Conservation (phyloP, 1,140 invertebrate species). For the Drosophila biarmipes region DNA sequence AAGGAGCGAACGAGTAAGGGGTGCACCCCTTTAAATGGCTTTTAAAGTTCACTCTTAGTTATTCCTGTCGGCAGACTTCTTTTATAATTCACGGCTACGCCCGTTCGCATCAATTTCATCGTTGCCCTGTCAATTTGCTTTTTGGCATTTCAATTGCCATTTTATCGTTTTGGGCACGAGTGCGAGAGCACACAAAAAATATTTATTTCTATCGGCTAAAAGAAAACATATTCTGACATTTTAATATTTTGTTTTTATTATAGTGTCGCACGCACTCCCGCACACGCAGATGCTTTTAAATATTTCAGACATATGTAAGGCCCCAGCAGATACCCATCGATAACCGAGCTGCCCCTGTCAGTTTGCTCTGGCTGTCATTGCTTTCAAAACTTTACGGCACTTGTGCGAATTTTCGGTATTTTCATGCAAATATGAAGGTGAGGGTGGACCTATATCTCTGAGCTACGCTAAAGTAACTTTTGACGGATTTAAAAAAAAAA, state of each 20-base stretch:
- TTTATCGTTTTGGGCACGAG: conserved; percentile 21
- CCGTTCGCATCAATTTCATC: conserved; percentile 15
- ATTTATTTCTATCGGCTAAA: conserved; percentile 31
- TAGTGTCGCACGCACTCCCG: conserved; percentile 3
- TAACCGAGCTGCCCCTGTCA: conserved; percentile 19
- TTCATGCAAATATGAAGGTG: conserved; percentile 53
- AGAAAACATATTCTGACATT: conserved; percentile 33
- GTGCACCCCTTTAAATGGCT: not conserved
- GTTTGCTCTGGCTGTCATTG: conserved; percentile 44
- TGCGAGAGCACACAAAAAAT: conserved; percentile 2
- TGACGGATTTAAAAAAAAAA: too few species aligned
- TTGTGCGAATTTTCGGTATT: conserved; percentile 49
- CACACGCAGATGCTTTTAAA: conserved; percentile 34
- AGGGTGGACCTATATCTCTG: not conserved
- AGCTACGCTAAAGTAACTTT: too few species aligned
- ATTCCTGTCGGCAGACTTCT: not conserved
- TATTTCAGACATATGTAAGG: conserved; percentile 45
- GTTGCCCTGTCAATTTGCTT: conserved; percentile 21
- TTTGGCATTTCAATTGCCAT: conserved; percentile 26
- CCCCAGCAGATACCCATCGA: conserved; percentile 31
- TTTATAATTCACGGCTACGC: conserved; percentile 2
- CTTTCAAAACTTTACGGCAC: conserved; percentile 71
- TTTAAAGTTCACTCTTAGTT: not conserved
- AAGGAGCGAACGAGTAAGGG: conserved; percentile 3
- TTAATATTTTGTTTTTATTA: conserved; percentile 38